Evolutionary conservation across 2,888 invertebrate species (phyloP).

Genomic region (Netelia virgata): DNA sequence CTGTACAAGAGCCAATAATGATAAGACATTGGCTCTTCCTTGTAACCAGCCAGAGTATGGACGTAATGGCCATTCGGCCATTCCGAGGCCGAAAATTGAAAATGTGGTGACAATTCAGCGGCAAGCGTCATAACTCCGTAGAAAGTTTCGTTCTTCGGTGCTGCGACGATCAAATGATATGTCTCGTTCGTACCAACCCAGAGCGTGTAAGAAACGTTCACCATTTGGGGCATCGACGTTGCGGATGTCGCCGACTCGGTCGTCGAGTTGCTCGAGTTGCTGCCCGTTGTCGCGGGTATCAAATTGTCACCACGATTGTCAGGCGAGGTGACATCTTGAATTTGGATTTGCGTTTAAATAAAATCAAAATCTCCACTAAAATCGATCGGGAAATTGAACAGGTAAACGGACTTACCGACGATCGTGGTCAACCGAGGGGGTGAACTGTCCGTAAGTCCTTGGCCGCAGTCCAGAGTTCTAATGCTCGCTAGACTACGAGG

Average conservation of each 20-base stretch:
- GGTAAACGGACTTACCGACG: conserved; percentile 70
- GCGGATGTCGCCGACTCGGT: conserved; percentile 59
- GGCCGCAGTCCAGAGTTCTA: conserved; percentile 86
- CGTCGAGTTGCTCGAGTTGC: conserved; percentile 57
- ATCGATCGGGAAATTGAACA: neutral
- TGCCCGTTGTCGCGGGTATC: conserved; percentile 64
- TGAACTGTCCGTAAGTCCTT: conserved; percentile 78
- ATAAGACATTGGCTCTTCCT: conserved; percentile 93
- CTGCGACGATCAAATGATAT: conserved; percentile 91
- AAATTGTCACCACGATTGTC: conserved; percentile 73
- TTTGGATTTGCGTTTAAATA: too few relatives aligned
- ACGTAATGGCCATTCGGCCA: conserved; percentile 98
- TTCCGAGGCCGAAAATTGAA: conserved; percentile 92
- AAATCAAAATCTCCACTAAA: neutral
- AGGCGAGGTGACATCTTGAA: conserved; percentile 70
- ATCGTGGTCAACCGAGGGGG: conserved; percentile 77
- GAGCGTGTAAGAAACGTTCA: conserved; percentile 92
- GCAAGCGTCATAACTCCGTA: conserved; percentile 93
- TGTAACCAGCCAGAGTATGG: conserved; percentile 92
- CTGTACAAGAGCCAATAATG: conserved; percentile 96
- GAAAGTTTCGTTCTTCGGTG: conserved; percentile 90
- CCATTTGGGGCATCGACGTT: conserved; percentile 72
- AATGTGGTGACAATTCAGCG: conserved; percentile 90
- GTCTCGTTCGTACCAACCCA: conserved; percentile 96
- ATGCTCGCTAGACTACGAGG: conserved; percentile 91